Evolutionary conservation across 2,113 vertebrate genomes (phyloP).

Genomic region (Tupaia tana): DNA sequence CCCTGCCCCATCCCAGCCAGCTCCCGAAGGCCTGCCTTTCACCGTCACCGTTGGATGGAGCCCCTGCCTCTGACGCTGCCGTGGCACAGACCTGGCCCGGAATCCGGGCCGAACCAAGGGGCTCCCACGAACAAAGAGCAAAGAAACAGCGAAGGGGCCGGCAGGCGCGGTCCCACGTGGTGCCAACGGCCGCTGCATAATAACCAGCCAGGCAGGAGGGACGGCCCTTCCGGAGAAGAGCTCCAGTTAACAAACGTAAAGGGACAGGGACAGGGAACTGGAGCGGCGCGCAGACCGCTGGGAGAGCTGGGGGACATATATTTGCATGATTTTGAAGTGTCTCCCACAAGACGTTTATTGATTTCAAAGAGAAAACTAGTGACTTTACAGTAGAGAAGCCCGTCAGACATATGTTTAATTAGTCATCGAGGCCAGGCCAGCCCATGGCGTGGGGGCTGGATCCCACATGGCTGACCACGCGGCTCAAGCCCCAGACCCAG

Average conservation of each 20-base stretch:
- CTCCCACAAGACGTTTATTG: background rate
- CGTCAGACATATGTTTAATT: fast-evolving
- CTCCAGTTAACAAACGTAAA: background rate
- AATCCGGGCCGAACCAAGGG: background rate
- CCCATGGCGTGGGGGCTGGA: no score
- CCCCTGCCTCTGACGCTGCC: no score
- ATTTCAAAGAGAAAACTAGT: background rate
- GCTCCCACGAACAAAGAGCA: fast-evolving
- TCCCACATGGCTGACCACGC: no score
- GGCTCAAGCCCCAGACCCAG: no score
- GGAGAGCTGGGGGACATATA: no score
- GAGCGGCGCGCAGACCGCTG: no score
- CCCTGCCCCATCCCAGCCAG: no score
- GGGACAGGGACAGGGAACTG: background rate
- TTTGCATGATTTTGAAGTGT: background rate
- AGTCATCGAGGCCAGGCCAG: background rate
- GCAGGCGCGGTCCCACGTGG: background rate
- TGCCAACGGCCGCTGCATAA: no score
- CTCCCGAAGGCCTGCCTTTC: no score
- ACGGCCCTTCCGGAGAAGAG: background rate
- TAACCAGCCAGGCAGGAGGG: background rate
- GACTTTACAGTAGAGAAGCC: background rate
- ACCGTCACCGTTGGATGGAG: no score
- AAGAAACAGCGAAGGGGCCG: fast-evolving
- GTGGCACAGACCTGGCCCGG: no score